Conservation (phyloP, 1,140 invertebrate species). For the Bombus sibiricus region DNA sequence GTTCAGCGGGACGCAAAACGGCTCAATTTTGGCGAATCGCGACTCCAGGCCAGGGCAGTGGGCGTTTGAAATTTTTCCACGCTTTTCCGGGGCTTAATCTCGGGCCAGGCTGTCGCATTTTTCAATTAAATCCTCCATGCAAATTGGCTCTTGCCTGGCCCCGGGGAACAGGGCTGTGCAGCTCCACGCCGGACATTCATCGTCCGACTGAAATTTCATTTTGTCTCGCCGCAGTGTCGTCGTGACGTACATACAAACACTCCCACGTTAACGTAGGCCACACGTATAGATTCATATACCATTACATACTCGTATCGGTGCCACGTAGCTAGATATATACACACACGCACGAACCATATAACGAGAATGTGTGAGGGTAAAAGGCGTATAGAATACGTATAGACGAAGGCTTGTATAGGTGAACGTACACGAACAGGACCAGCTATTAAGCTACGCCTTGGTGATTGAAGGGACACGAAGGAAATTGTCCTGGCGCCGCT, state of each 20-base stretch:
- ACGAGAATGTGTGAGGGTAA: background rate
- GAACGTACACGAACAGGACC: background rate
- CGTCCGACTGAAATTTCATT: conserved; percentile 62
- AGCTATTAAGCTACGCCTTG: conserved; percentile 47
- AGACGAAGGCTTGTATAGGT: background rate
- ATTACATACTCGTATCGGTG: background rate
- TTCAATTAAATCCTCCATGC: conserved; percentile 70
- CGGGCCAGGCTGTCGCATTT: conserved; percentile 58
- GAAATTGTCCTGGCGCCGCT: conserved; percentile 51
- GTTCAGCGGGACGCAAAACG: conserved; percentile 21
- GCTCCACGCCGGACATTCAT: conserved; percentile 43
- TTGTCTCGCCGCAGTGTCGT: conserved; percentile 47
- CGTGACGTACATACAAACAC: conserved; percentile 43
- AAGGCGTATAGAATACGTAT: background rate
- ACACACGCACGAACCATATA: no score
- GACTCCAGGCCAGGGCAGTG: background rate
- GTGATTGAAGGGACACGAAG: conserved; percentile 53
- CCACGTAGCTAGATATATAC: background rate
- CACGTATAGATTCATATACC: no score
- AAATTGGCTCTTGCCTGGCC: conserved; percentile 59
- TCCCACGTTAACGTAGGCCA: no score
- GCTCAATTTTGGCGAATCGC: conserved; percentile 47
- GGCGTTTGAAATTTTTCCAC: conserved; percentile 49
- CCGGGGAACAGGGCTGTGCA: conserved; percentile 6
- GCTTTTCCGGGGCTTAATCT: conserved; percentile 58